Percentiles rank a stretch among this genome's conserved stretches.
These are phyloP conservation scores for Rhynchomys soricoides DNA, from an alignment of 2,113 vertebrate species.

Conservation along the genomic window DNA sequence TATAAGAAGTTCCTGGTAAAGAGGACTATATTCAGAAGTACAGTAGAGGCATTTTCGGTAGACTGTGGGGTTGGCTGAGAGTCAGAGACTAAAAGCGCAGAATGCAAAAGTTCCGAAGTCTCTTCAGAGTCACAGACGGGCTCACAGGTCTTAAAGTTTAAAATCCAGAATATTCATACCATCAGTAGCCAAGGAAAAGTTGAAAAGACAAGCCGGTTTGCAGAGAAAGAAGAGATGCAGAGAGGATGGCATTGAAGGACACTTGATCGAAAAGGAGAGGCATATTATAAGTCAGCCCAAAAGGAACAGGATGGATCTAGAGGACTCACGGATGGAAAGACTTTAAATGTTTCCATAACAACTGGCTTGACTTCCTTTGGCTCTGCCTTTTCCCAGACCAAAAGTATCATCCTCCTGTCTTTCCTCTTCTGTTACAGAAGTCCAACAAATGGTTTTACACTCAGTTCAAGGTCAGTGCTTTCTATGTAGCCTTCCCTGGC, in stretches of 20 bases:
- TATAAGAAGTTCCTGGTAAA: background rate
- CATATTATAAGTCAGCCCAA: background rate
- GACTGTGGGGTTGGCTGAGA: background rate
- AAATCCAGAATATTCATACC: background rate
- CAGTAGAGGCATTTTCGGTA: background rate
- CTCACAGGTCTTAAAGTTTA: background rate
- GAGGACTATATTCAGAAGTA: constrained; percentile 29
- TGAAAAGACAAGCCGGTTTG: background rate
- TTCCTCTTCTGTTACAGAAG: constrained; percentile 19
- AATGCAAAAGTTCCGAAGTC: background rate
- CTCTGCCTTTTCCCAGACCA: constrained; percentile 46
- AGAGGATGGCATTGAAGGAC: constrained; percentile 12
- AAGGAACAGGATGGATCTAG: background rate
- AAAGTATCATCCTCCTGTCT: background rate
- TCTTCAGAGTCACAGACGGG: background rate
- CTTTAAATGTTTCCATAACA: constrained; percentile 37
- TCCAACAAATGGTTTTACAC: constrained; percentile 3
- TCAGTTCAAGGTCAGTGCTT: background rate
- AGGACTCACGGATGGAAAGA: background rate
- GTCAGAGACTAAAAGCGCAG: background rate
- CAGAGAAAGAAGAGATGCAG: constrained; percentile 6
- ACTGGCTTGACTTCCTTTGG: constrained; percentile 13
- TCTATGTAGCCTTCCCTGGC: background rate
- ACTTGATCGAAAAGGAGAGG: background rate
- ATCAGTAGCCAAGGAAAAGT: background rate